Conservation (phyloP, 2,888 invertebrate species). For the Nezara viridula region DNA sequence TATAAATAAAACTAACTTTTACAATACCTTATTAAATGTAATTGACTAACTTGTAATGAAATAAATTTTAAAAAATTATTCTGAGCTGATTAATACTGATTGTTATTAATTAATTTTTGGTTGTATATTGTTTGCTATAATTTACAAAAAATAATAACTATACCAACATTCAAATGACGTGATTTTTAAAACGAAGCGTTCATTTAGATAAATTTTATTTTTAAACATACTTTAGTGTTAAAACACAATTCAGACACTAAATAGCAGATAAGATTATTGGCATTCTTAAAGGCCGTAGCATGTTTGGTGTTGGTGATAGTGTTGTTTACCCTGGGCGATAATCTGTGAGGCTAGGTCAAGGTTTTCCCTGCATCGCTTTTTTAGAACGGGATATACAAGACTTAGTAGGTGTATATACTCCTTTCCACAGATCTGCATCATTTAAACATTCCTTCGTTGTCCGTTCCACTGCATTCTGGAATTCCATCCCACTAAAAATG, state of each 20-base stretch:
- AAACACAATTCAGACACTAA: background rate
- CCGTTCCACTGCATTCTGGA: no score
- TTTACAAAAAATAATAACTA: background rate
- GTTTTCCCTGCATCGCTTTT: background rate
- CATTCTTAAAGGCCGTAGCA: background rate
- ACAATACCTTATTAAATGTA: background rate
- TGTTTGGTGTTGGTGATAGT: background rate
- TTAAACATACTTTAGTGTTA: background rate
- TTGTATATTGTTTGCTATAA: background rate
- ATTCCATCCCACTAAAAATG: no score
- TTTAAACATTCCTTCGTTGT: no score
- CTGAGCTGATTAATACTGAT: background rate
- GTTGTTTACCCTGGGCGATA: conserved; percentile 4
- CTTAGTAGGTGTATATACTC: no score
- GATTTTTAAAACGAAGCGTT: no score
- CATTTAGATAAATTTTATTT: no score
- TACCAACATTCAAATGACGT: no score
- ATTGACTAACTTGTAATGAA: background rate
- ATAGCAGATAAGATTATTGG: background rate
- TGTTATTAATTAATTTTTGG: background rate
- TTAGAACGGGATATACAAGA: background rate
- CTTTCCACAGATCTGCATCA: no score
- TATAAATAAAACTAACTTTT: no score
- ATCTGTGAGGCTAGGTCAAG: background rate
- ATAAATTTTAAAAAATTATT: background rate